Percentiles rank a stretch among this genome's conserved stretches.
Evolutionary conservation across 1,140 invertebrate genomes (phyloP).

Genomic region (Drosophila ficusphila): DNA sequence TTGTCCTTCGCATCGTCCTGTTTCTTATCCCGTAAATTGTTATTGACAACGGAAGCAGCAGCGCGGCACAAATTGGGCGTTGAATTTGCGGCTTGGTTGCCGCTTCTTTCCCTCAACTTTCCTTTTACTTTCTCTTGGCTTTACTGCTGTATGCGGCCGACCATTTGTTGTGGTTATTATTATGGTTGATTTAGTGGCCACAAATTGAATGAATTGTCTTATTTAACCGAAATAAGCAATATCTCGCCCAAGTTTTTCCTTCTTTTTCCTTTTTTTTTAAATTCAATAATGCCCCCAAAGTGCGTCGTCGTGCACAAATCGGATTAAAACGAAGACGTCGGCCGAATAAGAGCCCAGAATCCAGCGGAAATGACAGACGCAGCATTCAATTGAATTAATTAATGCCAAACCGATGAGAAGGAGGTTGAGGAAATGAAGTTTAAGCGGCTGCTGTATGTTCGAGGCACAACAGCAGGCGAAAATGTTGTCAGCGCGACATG

Average conservation of each 20-base stretch:
- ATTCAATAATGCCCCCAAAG: constrained; percentile 72
- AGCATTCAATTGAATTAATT: constrained; percentile 78
- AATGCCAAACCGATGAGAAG: constrained; percentile 61
- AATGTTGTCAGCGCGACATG: constrained; percentile 53
- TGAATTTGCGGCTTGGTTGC: constrained; percentile 76
- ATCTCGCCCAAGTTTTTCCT: constrained; percentile 36
- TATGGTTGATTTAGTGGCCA: constrained; percentile 82
- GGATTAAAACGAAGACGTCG: constrained; percentile 63
- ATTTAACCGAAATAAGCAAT: constrained; percentile 80
- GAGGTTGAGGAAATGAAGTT: constrained; percentile 28
- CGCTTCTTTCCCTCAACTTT: constrained; percentile 37
- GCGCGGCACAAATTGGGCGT: constrained; percentile 80
- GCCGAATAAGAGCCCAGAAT: background rate
- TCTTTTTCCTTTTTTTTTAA: constrained; percentile 58
- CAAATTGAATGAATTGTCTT: constrained; percentile 83
- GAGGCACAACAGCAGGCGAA: background rate
- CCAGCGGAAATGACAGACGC: constrained; percentile 65
- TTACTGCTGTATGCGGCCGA: constrained; percentile 29
- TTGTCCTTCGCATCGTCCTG: constrained; percentile 63
- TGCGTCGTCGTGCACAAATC: constrained; percentile 66
- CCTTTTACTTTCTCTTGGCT: constrained; percentile 21
- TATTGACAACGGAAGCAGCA: constrained; percentile 81
- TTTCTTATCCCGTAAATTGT: constrained; percentile 77
- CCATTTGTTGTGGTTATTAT: constrained; percentile 81
- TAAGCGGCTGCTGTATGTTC: constrained; percentile 19